Percentiles rank a stretch among this genome's conserved stretches.
Evolutionary conservation across 2,888 invertebrate species (phyloP).

Genomic region (Incurvaria masculella): DNA sequence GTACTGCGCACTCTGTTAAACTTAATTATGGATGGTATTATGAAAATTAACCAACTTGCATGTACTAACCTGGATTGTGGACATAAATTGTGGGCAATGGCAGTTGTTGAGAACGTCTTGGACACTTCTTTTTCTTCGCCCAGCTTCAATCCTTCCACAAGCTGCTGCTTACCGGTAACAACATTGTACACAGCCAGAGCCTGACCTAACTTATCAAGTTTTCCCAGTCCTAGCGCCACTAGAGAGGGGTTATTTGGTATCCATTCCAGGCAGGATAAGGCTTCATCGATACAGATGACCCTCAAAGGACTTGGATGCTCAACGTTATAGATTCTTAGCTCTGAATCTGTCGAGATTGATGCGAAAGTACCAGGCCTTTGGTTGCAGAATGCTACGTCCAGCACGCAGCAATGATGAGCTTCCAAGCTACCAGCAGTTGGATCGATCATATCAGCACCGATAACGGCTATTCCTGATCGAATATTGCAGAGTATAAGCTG

Average conservation of each 20-base stretch:
- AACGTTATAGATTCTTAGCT: slow-evolving; percentile 35
- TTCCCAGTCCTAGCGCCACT: slow-evolving; percentile 25
- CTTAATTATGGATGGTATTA: no score
- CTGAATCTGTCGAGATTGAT: slow-evolving; percentile 38
- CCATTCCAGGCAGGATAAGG: slow-evolving; percentile 34
- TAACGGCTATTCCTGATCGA: slow-evolving; percentile 18
- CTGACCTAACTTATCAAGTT: slow-evolving; percentile 14
- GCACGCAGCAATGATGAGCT: slow-evolving; percentile 30
- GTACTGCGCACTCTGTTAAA: no score
- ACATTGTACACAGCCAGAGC: slow-evolving; percentile 27
- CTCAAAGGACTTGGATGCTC: slow-evolving; percentile 32
- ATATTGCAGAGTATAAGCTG: slow-evolving; percentile 30
- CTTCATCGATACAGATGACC: slow-evolving; percentile 30
- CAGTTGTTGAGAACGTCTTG: background rate
- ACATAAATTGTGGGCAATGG: no score
- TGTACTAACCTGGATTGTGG: no score
- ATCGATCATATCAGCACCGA: slow-evolving; percentile 24
- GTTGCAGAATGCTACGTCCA: slow-evolving; percentile 32
- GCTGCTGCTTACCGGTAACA: slow-evolving; percentile 23
- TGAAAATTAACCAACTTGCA: no score
- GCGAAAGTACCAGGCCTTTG: slow-evolving; percentile 34
- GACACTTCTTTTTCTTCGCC: slow-evolving; percentile 9
- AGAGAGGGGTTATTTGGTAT: slow-evolving; percentile 27
- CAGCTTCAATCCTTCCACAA: slow-evolving; percentile 26
- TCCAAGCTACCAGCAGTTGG: slow-evolving; percentile 32